phyloP scores from a whole-genome alignment of 2,888 invertebrate species.

The Dusona sp. region DNA sequence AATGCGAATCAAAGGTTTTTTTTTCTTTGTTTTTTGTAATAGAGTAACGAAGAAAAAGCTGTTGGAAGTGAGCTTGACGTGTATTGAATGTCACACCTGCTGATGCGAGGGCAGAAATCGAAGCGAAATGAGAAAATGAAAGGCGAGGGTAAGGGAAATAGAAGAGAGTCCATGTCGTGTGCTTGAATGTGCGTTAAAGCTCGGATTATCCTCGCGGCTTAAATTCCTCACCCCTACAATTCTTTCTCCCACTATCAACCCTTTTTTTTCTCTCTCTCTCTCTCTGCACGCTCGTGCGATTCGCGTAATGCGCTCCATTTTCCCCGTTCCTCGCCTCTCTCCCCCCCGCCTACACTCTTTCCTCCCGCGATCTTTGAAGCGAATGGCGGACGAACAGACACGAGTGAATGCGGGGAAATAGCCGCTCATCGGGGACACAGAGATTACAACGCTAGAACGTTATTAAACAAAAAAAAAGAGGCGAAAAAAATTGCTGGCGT shows the following conservation, averaged over 20 bases:
- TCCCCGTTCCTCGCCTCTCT: conserved; percentile 18
- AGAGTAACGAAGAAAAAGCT: conserved; percentile 21
- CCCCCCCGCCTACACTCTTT: conserved; percentile 10
- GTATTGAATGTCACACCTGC: conserved; percentile 35
- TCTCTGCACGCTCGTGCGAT: background rate
- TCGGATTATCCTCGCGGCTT: conserved; percentile 78
- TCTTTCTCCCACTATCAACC: conserved; percentile 5
- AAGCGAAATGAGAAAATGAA: conserved; percentile 40
- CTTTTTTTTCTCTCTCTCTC: conserved; percentile 1
- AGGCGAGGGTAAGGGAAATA: conserved; percentile 53
- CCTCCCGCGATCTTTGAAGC: conserved; percentile 56
- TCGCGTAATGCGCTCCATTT: conserved; percentile 54
- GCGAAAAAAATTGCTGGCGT: conserved; percentile 25
- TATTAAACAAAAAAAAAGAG: conserved; percentile 70
- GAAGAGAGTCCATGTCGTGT: conserved; percentile 71
- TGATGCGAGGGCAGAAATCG: conserved; percentile 59
- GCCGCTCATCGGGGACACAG: conserved; percentile 49
- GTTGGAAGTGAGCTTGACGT: conserved; percentile 22
- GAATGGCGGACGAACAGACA: conserved; percentile 66
- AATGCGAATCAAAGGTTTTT: background rate
- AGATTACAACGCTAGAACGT: conserved; percentile 73
- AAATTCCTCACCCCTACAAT: conserved; percentile 68
- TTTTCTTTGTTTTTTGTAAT: conserved; percentile 9
- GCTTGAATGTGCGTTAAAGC: conserved; percentile 77
- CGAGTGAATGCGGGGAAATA: conserved; percentile 49